Percentiles rank a stretch among this genome's conserved stretches.
phyloP scores from a whole-genome alignment of 2,888 invertebrate genomes.

The Diadegma fenestrale region DNA sequence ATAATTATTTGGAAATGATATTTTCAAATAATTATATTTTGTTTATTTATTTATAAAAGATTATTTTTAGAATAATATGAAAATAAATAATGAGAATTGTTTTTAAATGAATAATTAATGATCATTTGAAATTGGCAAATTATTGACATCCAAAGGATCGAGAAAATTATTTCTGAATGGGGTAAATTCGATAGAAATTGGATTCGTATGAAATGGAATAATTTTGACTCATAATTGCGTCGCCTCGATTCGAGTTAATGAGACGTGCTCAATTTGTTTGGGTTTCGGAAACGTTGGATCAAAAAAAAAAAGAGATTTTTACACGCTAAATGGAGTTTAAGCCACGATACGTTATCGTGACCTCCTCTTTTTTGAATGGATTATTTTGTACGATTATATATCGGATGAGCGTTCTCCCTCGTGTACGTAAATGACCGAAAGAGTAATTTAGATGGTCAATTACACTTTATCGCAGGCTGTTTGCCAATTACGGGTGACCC shows the following conservation, averaged over 20 bases:
- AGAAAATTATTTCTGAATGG: no score
- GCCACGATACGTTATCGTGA: conserved; percentile 31
- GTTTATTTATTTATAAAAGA: no score
- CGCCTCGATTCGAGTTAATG: conserved; percentile 21
- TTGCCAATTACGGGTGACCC: conserved; percentile 55
- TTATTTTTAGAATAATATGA: no score
- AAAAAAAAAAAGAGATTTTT: not conserved
- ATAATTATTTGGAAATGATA: no score
- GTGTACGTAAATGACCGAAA: conserved; percentile 45
- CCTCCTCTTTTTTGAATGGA: conserved; percentile 38
- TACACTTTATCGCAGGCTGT: conserved; percentile 46
- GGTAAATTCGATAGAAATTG: no score
- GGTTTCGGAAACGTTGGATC: not conserved
- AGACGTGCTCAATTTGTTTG: conserved; percentile 43
- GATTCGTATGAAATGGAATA: not conserved
- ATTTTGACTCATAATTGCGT: not conserved
- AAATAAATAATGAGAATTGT: no score
- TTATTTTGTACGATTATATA: conserved; percentile 29
- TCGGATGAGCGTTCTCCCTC: conserved; percentile 1
- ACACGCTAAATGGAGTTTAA: not conserved
- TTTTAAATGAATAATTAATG: no score
- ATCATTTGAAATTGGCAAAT: no score
- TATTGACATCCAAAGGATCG: no score
- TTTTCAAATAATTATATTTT: no score
- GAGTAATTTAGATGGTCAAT: conserved; percentile 59